Evolutionary conservation across 1,140 invertebrate species (phyloP).

Genomic region (Dendrolimus punctatus): DNA sequence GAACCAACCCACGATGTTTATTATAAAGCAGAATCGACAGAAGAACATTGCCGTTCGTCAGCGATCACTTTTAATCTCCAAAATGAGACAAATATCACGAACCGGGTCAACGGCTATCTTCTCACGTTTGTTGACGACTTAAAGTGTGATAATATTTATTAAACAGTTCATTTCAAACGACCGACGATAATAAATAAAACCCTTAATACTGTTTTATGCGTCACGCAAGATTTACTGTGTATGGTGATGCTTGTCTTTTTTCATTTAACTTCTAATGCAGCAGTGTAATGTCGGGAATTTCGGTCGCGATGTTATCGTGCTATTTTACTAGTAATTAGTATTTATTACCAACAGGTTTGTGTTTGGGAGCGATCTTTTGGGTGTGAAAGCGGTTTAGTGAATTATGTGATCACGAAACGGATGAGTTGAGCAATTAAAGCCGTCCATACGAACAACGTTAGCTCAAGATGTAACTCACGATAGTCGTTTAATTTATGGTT

Average conservation of each 20-base stretch:
- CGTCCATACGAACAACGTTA: constrained; percentile 37
- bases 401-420: constrained; percentile 46
- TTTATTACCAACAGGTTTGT: constrained; percentile 50
- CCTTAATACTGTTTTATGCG: constrained; percentile 50
- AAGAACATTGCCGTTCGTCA: constrained; percentile 49
- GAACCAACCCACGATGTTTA: constrained; percentile 55
- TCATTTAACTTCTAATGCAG: constrained; percentile 36
- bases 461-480: constrained; percentile 38
- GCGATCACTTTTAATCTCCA: constrained; percentile 61
- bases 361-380: constrained; percentile 19
- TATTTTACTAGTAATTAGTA: constrained; percentile 69
- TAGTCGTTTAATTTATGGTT: constrained; percentile 17
- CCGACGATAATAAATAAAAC: constrained; percentile 59
- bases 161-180: constrained; percentile 60
- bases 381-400: constrained; percentile 49
- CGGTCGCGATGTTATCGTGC: constrained; percentile 53
- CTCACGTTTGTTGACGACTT: constrained; percentile 68
- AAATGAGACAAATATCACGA: constrained; percentile 68
- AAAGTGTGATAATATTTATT: constrained; percentile 71
- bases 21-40: constrained; percentile 55
- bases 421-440: constrained; percentile 59
- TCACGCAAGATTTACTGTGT: constrained; percentile 63
- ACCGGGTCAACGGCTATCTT: constrained; percentile 66
- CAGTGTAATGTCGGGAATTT: constrained; percentile 52
- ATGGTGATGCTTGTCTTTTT: constrained; percentile 37